These are phyloP conservation scores for Megaleporinus macrocephalus DNA, from an alignment of 2,113 vertebrate genomes.

Conservation along the genomic window DNA sequence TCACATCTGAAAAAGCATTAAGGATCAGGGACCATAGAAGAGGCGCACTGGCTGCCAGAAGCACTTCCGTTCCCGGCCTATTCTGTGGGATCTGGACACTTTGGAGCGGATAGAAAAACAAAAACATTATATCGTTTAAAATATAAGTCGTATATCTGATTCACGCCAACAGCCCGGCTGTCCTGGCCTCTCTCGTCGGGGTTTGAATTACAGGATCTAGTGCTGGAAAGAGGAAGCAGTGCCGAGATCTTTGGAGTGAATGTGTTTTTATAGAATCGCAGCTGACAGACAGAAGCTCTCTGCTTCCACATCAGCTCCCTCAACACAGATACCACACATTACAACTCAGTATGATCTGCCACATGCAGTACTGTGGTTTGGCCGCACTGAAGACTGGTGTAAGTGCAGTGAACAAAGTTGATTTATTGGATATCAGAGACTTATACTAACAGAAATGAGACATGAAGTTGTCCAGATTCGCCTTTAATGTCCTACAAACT, in stretches of 20 bases:
- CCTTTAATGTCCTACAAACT: too few species aligned
- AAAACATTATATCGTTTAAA: conserved; percentile 26
- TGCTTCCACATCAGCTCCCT: conserved; percentile 14
- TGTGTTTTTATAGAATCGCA: conserved; percentile 30
- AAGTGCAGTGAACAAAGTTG: not conserved
- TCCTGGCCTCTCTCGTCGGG: conserved; percentile 14
- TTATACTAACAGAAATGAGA: not conserved
- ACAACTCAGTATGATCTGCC: not conserved
- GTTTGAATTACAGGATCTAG: conserved; percentile 38
- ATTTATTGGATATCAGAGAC: too few species aligned
- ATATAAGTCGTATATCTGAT: conserved; percentile 62
- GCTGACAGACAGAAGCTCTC: conserved; percentile 18
- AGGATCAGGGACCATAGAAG: conserved; percentile 32
- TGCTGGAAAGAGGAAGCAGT: conserved; percentile 20
- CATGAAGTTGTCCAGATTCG: too few species aligned
- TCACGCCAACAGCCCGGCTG: conserved; percentile 37
- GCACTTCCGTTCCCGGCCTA: not conserved
- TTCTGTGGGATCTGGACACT: conserved; percentile 38
- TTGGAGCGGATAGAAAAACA: conserved; percentile 11
- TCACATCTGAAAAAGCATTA: conserved; percentile 64
- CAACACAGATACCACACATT: conserved; percentile 15
- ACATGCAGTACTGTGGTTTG: not conserved
- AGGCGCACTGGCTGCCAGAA: not conserved
- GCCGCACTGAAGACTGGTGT: not conserved
- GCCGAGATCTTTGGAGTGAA: conserved; percentile 6